Percentiles rank a stretch among this genome's conserved stretches.
phyloP scores from a whole-genome alignment of 2,113 vertebrate species.

The Tupaia tana region DNA sequence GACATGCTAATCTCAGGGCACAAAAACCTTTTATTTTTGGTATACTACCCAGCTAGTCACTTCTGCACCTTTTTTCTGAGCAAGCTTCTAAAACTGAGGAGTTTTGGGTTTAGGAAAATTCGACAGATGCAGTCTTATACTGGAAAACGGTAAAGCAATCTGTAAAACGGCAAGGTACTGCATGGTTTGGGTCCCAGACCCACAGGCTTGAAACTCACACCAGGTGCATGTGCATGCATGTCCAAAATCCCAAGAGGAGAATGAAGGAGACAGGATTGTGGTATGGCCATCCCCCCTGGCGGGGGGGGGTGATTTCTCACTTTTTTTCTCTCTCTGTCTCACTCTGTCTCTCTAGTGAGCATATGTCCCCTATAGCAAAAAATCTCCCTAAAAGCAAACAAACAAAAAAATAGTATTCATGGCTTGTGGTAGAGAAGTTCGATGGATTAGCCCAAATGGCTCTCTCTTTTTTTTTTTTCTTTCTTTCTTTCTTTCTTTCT shows the following conservation, averaged over 20 bases:
- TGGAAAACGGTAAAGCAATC: background rate
- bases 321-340: no score
- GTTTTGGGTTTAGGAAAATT: background rate
- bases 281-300: no score
- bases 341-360: no score
- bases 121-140: background rate
- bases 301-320: no score
- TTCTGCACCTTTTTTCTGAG: background rate
- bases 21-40: slow-evolving; percentile 25
- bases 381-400: no score
- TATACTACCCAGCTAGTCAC: background rate
- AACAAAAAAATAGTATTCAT: background rate
- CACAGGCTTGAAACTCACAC: no score
- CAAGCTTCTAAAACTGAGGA: background rate
- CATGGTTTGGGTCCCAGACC: background rate
- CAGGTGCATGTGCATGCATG: no score
- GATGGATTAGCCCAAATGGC: background rate
- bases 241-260: no score
- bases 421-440: background rate
- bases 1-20: background rate
- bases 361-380: no score
- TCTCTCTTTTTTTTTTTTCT: background rate
- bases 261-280: no score
- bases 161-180: background rate
- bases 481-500: no score